These are phyloP conservation scores for Drosophila mulleri DNA, from an alignment of 2,888 invertebrate genomes.

Conservation along the genomic window DNA sequence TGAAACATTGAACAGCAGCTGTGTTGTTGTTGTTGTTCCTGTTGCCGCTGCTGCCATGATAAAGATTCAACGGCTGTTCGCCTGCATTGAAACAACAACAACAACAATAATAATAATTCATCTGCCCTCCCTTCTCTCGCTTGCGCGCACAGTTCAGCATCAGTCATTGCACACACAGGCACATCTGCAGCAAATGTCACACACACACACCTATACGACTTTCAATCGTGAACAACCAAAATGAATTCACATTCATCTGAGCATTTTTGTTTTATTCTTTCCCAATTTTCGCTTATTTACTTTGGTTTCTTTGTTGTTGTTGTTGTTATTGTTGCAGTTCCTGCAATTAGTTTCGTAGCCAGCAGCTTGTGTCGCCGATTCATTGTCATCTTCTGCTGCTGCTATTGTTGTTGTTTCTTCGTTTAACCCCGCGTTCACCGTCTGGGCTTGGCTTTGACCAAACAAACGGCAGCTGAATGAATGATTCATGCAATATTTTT, in stretches of 20 bases:
- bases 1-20: constrained; percentile 39
- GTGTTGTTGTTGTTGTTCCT: constrained; percentile 17
- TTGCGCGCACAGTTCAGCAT: constrained; percentile 50
- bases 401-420: constrained; percentile 4
- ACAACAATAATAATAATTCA: constrained; percentile 21
- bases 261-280: constrained; percentile 24
- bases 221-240: constrained; percentile 44
- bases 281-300: constrained; percentile 43
- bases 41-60: constrained; percentile 39
- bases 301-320: constrained; percentile 32
- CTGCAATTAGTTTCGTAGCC: constrained; percentile 38
- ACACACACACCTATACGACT: constrained; percentile 16
- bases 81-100: constrained; percentile 31
- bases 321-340: constrained; percentile 19
- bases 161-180: constrained; percentile 19
- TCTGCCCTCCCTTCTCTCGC: constrained; percentile 47
- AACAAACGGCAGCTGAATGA: constrained; percentile 25
- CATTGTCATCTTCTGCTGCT: constrained; percentile 31
- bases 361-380: constrained; percentile 15
- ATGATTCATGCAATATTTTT: constrained; percentile 24
- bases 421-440: constrained; percentile 11
- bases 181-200: constrained; percentile 10
- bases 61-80: constrained; percentile 73
- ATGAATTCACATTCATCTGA: constrained; percentile 54
- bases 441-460: constrained; percentile 28